Base-by-base conservation (phyloP, 1,140 invertebrate genomes). In the Megalopta genalis region DNA sequence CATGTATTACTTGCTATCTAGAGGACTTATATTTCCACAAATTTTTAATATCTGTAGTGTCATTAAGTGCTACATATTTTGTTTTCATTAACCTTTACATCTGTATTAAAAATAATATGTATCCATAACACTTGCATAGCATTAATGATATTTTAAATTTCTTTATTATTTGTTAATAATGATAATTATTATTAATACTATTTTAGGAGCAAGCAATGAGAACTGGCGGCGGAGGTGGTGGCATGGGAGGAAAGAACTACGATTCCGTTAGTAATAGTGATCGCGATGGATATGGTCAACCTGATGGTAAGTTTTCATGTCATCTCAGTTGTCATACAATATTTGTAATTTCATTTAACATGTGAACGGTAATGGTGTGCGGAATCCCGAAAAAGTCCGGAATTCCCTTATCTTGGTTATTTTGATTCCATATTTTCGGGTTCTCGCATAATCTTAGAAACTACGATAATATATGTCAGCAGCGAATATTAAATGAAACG, bases 151-250 rank as follows among this genome's bases (percentile, higher is more conserved):
- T n/a, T n/a, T n/a, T n/a, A n/a, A n/a, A n/a, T n/a, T n/a, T n/a
- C n/a, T n/a, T n/a, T n/a, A n/a, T n/a, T n/a, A n/a, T n/a, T 63
- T 64, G 14, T 64, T 14, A 76, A 59, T 74, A 79, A 80, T 25
- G 25, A 21, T 46, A 57, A 69, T 21, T 16, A 21, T 39, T 27
- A 23, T 78, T 18, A 6, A 85, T 83, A 80, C 66, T 82, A 73
- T 83, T 87, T 27, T 42, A 93, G 90, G 92, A 93, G 82, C 92
- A 93, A 86, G 92, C 92, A 21, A 91, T 93, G 87, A 83, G 91
- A 68, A 90, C 83, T 10, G 85, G 87, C 1, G 84, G 82, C 37
- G 63, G 63, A 12, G 63, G 63, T 4, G 72, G 79, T n/a, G 77
- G 81, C 9, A 68, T 78, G 23, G 85, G 86, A 42, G 88, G 87